Conservation (phyloP, 1,140 invertebrate genomes). For the Vanessa tameamea region DNA sequence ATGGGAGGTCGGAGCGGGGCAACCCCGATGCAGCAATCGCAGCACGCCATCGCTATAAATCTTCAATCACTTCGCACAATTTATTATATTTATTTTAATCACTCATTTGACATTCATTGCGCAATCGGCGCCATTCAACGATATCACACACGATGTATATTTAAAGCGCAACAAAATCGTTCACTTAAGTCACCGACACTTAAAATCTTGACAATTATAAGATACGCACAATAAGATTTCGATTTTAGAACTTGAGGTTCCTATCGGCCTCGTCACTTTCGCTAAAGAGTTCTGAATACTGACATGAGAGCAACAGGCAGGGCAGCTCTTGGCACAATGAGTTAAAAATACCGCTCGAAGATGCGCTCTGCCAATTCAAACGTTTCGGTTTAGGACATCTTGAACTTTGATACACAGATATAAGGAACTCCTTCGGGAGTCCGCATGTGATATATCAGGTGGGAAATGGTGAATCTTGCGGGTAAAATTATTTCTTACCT, state of each 20-base stretch:
- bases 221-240: conserved; percentile 12
- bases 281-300: conserved; percentile 58
- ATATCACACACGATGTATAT: conserved; percentile 34
- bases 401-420: conserved; percentile 68
- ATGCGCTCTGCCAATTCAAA: conserved; percentile 76
- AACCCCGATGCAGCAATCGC: conserved; percentile 84
- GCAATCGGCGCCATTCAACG: conserved; percentile 38
- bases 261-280: conserved; percentile 63
- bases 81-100: conserved; percentile 43
- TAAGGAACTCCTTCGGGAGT: conserved; percentile 47
- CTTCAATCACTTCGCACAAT: conserved; percentile 49
- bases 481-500: conserved; percentile 31
- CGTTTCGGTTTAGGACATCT: conserved; percentile 63
- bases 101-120: conserved; percentile 52
- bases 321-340: conserved; percentile 75
- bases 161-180: background rate
- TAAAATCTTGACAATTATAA: conserved; percentile 8
- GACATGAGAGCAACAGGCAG: conserved; percentile 67
- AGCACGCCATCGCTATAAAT: conserved; percentile 82
- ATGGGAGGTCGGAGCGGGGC: conserved; percentile 87
- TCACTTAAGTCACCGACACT: conserved; percentile 34
- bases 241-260: conserved; percentile 32
- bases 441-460: conserved; percentile 18
- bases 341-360: conserved; percentile 80
- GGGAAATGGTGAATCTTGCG: conserved; percentile 21